A percentile compares a stretch with the other conserved stretches of the same genome.
These are phyloP conservation scores for Drosophila nr. perissopoda DNA, from an alignment of 2,888 invertebrate species.

Conservation along the genomic window DNA sequence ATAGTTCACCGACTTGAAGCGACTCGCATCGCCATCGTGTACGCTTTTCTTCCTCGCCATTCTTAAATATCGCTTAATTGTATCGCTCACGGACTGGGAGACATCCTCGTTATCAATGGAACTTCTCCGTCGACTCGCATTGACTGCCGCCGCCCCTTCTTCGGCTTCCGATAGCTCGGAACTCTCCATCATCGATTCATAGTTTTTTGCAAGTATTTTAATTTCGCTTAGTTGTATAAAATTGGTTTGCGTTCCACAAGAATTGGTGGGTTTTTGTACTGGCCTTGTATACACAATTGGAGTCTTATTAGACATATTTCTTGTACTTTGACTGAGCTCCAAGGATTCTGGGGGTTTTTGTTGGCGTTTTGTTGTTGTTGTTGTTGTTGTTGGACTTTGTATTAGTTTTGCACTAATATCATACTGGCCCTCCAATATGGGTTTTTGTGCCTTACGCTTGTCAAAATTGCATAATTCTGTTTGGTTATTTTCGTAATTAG, in stretches of 20 bases:
- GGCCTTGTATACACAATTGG: background rate
- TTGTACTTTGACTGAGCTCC: slow-evolving; percentile 17
- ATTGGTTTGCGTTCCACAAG: slow-evolving; percentile 81
- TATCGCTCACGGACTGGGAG: slow-evolving; percentile 94
- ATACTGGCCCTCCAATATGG: background rate
- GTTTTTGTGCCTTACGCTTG: background rate
- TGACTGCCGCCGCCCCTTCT: slow-evolving; percentile 59
- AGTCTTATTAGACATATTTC: background rate
- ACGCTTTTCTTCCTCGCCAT: slow-evolving; percentile 95
- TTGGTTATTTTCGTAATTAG: slow-evolving; percentile 17
- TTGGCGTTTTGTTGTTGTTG: slow-evolving; percentile 36
- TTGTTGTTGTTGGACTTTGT: background rate
- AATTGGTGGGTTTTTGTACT: slow-evolving; percentile 49
- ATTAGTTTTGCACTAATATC: background rate
- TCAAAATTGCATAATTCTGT: background rate
- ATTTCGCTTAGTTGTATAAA: slow-evolving; percentile 82
- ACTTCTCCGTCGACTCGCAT: slow-evolving; percentile 87
- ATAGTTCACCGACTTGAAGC: slow-evolving; percentile 95
- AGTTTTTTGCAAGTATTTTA: slow-evolving; percentile 78
- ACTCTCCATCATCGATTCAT: slow-evolving; percentile 64
- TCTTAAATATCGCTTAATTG: slow-evolving; percentile 92
- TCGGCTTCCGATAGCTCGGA: slow-evolving; percentile 70
- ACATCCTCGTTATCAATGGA: slow-evolving; percentile 94
- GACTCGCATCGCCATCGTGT: slow-evolving; percentile 88
- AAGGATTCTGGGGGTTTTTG: slow-evolving; percentile 61